phyloP scores from a whole-genome alignment of 2,797 vertebrate genomes.

The Enteromius trimaculatus region DNA sequence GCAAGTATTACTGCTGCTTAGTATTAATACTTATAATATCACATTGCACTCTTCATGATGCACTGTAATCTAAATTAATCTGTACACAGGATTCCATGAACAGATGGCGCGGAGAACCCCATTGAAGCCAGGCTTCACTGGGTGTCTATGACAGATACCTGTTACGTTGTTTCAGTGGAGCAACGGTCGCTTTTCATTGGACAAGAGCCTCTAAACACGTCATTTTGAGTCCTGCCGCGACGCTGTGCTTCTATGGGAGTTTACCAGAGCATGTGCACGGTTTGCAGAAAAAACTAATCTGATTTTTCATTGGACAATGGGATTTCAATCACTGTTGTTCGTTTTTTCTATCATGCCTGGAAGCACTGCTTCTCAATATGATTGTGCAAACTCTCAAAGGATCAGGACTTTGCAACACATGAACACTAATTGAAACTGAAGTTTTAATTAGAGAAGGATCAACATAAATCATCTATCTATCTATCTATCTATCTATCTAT shows the following conservation, averaged over 20 bases:
- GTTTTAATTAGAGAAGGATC: no score
- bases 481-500: constrained; percentile 59
- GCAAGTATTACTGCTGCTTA: background rate
- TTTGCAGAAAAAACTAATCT: background rate
- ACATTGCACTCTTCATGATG: background rate
- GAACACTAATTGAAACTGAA: background rate
- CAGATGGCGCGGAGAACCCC: constrained; percentile 6
- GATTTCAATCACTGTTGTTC: background rate
- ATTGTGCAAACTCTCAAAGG: background rate
- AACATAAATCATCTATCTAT: constrained; percentile 37
- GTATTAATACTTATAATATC: background rate
- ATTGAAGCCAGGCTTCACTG: constrained; percentile 2
- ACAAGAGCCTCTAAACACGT: background rate
- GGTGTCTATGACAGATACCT: constrained; percentile 17
- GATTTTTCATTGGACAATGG: background rate
- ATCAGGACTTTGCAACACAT: background rate
- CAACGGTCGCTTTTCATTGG: background rate
- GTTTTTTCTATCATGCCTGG: background rate
- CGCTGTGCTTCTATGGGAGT: background rate
- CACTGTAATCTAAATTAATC: background rate
- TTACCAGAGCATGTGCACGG: background rate
- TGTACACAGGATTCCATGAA: constrained; percentile 13
- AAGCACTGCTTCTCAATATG: background rate
- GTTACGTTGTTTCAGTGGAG: background rate
- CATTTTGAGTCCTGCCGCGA: background rate